These are phyloP conservation scores for Anticlea derivata DNA, from an alignment of 2,888 invertebrate species.

Conservation along the genomic window DNA sequence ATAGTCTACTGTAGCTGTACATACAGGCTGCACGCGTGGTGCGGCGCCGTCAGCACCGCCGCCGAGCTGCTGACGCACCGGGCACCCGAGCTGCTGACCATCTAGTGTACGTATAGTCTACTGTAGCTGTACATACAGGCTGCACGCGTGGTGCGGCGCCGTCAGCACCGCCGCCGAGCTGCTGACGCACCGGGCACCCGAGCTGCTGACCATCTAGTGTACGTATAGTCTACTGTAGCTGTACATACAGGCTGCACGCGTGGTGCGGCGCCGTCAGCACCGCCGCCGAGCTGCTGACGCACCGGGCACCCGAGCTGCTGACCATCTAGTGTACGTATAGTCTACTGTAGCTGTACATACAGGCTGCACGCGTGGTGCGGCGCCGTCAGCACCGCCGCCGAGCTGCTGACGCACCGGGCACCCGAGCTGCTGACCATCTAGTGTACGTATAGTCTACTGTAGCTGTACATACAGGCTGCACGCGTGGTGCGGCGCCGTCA, in stretches of 20 bases:
- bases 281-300: slow-evolving; percentile 72
- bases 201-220: slow-evolving; percentile 17
- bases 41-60: slow-evolving; percentile 81
- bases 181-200: slow-evolving; percentile 7
- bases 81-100: slow-evolving; percentile 20
- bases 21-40: slow-evolving; percentile 34
- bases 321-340: slow-evolving; percentile 5
- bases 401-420: slow-evolving; percentile 6
- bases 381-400: slow-evolving; percentile 85
- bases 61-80: slow-evolving; percentile 55
- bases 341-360: too few relatives aligned
- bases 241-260: slow-evolving; percentile 43
- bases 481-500: slow-evolving; percentile 51
- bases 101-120: neutral
- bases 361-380: slow-evolving; percentile 38
- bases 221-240: too few relatives aligned
- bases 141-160: slow-evolving; percentile 39
- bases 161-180: slow-evolving; percentile 84
- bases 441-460: neutral
- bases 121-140: too few relatives aligned
- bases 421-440: slow-evolving; percentile 21
- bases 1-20: too few relatives aligned
- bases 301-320: slow-evolving; percentile 16
- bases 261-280: slow-evolving; percentile 71
- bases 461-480: too few relatives aligned